A percentile compares a stretch with the other conserved stretches of the same genome.
Conservation (phyloP, 2,113 vertebrate genomes). For the Fregata magnificens region DNA sequence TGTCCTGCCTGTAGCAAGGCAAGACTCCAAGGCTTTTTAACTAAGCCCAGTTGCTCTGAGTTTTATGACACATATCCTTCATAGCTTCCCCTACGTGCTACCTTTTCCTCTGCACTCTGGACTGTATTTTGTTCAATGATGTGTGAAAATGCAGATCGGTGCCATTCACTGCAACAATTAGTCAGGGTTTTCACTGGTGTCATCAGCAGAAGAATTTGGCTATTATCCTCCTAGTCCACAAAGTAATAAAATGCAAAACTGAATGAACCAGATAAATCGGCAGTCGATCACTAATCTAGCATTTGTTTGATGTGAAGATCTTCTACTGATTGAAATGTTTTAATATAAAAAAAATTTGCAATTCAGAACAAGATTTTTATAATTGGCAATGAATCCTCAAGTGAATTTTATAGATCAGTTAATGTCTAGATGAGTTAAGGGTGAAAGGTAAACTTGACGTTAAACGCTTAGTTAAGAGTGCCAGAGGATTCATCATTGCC, state of each 20-base stretch:
- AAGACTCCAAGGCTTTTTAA: neutral
- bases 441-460: slow-evolving; percentile 62
- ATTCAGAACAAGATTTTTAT: slow-evolving; percentile 39
- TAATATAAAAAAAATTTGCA: slow-evolving; percentile 1
- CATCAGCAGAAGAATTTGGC: neutral
- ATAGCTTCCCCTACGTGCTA: neutral
- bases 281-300: slow-evolving; percentile 7
- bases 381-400: slow-evolving; percentile 53
- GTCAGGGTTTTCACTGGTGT: neutral
- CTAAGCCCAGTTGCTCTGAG: neutral
- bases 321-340: slow-evolving; percentile 32
- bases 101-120: neutral
- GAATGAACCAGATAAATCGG: neutral
- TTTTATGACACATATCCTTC: neutral
- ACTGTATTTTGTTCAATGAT: neutral
- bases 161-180: neutral
- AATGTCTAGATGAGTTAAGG: slow-evolving; percentile 57
- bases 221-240: neutral
- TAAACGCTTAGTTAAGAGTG: slow-evolving; percentile 64
- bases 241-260: neutral
- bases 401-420: slow-evolving; percentile 64
- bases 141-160: neutral
- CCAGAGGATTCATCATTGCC: slow-evolving; percentile 56
- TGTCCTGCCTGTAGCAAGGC: neutral
- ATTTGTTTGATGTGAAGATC: slow-evolving; percentile 9